A percentile compares a stretch with the other conserved stretches of the same genome.
These are phyloP conservation scores for Stictonetta naevosa DNA, from an alignment of 2,113 vertebrate genomes.

Conservation along the genomic window DNA sequence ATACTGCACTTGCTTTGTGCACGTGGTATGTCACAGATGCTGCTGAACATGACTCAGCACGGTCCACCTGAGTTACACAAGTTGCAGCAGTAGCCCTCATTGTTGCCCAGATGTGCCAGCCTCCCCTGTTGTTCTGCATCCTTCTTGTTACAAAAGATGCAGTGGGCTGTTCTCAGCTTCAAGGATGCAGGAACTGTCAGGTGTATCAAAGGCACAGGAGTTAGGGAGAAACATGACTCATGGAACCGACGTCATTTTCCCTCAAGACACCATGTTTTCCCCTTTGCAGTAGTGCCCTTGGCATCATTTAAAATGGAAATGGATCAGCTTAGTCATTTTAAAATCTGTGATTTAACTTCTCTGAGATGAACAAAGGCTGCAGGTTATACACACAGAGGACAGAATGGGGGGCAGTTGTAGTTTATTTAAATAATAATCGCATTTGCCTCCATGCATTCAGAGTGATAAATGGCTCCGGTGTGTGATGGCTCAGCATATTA, in stretches of 20 bases:
- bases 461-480: conserved; percentile 69
- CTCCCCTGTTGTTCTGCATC: neutral
- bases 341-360: conserved; percentile 34
- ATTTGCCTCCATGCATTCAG: conserved; percentile 52
- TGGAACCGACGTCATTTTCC: neutral
- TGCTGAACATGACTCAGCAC: conserved; percentile 8
- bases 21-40: neutral
- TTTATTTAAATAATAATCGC: conserved; percentile 74
- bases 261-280: neutral
- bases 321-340: conserved; percentile 25
- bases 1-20: neutral
- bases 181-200: neutral
- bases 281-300: conserved; percentile 3
- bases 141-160: neutral
- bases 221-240: conserved; percentile 23
- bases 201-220: conserved; percentile 7
- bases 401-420: conserved; percentile 41
- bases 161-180: neutral
- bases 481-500: conserved; percentile 75
- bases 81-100: neutral
- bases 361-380: conserved; percentile 14
- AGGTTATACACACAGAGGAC: conserved; percentile 6
- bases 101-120: neutral
- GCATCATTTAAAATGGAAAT: conserved; percentile 36
- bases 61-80: neutral